These are phyloP conservation scores for Dryoscopus gambensis DNA, from an alignment of 2,113 vertebrate species.

Conservation along the genomic window DNA sequence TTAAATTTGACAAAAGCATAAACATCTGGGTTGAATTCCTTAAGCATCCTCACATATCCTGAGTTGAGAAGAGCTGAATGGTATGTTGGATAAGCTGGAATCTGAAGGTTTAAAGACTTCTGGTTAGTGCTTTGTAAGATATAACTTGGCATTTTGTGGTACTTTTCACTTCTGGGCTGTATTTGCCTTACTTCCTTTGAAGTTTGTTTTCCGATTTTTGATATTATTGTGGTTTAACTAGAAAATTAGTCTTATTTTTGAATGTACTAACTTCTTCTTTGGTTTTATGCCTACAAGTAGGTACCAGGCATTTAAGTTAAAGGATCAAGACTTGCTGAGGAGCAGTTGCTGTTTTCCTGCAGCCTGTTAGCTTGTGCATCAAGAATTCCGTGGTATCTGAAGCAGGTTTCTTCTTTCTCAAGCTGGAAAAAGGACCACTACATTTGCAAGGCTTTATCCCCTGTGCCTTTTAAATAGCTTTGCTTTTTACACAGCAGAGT, in stretches of 20 bases:
- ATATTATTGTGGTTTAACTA: neutral
- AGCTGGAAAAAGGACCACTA: neutral
- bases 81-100: neutral
- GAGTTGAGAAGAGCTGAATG: neutral
- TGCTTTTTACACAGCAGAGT: neutral
- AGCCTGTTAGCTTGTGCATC: neutral
- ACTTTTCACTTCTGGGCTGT: neutral
- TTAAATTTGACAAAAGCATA: conserved; percentile 1
- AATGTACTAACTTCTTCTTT: neutral
- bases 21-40: conserved; percentile 38
- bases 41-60: neutral
- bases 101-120: conserved; percentile 34
- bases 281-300: neutral
- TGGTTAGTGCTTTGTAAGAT: conserved; percentile 21
- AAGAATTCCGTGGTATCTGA: neutral
- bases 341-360: neutral
- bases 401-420: neutral
- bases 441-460: neutral
- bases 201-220: neutral
- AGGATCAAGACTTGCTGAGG: neutral
- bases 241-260: neutral
- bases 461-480: neutral
- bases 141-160: neutral
- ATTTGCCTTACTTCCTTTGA: neutral
- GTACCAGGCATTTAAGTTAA: neutral